phyloP scores from a whole-genome alignment of 2,888 invertebrate species.

The Lomographa bimaculata region DNA sequence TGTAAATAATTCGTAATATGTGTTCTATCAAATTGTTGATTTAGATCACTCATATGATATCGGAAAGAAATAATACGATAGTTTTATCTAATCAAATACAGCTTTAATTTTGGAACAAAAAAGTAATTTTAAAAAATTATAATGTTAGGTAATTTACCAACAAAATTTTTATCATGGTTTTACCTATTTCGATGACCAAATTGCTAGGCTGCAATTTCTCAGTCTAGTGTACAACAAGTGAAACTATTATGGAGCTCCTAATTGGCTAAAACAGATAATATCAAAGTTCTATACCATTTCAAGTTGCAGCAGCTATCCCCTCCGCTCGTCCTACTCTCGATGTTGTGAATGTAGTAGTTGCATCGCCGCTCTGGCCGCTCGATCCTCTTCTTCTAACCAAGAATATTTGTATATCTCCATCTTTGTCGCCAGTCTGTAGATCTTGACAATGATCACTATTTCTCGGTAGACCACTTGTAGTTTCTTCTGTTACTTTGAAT shows the following conservation, averaged over 20 bases:
- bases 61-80: too few species aligned
- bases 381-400: slow-evolving; percentile 71
- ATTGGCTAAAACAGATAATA: slow-evolving; percentile 32
- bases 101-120: too few species aligned
- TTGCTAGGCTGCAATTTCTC: neutral
- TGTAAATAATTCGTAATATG: too few species aligned
- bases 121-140: too few species aligned
- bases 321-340: slow-evolving; percentile 76
- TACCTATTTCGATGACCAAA: neutral
- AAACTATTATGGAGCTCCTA: slow-evolving; percentile 15
- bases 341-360: slow-evolving; percentile 82
- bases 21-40: too few species aligned
- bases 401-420: slow-evolving; percentile 70
- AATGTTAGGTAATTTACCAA: too few species aligned
- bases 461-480: slow-evolving; percentile 78
- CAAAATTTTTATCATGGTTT: too few species aligned
- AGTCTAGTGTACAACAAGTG: too few species aligned
- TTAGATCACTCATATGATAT: too few species aligned
- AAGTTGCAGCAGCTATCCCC: slow-evolving; percentile 65
- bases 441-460: slow-evolving; percentile 66
- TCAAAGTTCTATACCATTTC: slow-evolving; percentile 70
- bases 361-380: slow-evolving; percentile 74
- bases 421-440: slow-evolving; percentile 75
- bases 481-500: slow-evolving; percentile 74
- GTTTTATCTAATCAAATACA: too few species aligned